phyloP scores from a whole-genome alignment of 2,113 vertebrate species.

The Acrocephalus kingi region DNA sequence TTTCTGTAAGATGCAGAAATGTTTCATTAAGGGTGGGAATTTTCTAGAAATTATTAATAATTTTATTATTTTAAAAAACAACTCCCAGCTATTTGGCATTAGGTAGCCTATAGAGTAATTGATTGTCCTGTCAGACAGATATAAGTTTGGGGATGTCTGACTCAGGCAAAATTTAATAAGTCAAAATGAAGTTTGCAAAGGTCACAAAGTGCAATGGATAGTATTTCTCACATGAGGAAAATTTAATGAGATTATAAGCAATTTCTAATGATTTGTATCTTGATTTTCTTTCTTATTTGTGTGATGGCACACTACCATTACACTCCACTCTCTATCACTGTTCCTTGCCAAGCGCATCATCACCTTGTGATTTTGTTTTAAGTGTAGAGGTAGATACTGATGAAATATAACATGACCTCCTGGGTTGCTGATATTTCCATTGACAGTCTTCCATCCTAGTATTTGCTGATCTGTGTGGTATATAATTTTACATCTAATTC shows the following conservation, averaged over 20 bases:
- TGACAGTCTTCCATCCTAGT: not conserved
- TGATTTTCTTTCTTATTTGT: not conserved
- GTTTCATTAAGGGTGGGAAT: not conserved
- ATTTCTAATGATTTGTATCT: not conserved
- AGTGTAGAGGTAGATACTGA: not conserved
- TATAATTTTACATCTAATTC: not conserved
- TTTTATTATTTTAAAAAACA: not conserved
- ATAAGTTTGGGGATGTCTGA: not conserved
- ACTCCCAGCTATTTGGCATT: not conserved
- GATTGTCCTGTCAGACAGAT: not conserved
- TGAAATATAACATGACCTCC: not conserved
- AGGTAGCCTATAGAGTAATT: not conserved
- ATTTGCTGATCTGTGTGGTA: not conserved
- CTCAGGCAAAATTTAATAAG: not conserved
- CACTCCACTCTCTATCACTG: not conserved
- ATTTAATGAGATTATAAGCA: not conserved
- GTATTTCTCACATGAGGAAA: not conserved
- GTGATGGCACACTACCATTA: not conserved
- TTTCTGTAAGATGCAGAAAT: not conserved
- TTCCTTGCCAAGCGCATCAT: not conserved
- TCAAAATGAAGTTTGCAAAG: not conserved
- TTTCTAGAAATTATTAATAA: not conserved
- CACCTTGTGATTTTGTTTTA: not conserved
- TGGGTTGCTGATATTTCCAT: not conserved
- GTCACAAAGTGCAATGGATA: not conserved